Conservation (phyloP, 2,888 invertebrate species). For the Caenorhabditis sp. region DNA sequence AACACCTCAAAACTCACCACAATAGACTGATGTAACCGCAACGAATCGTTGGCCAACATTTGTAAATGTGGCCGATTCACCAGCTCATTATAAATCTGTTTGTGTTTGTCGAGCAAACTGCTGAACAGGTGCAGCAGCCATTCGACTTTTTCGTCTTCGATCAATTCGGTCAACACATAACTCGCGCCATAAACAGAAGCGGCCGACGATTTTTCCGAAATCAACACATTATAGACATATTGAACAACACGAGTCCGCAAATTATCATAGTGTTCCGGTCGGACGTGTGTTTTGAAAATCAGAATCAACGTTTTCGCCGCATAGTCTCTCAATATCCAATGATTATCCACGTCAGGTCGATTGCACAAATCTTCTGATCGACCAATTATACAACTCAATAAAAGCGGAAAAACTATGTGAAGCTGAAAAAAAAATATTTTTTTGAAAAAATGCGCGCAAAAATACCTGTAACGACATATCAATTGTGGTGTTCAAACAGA, state of each 20-base stretch:
- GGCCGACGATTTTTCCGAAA: slow-evolving; percentile 16
- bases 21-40: slow-evolving; percentile 8
- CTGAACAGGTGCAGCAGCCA: slow-evolving; percentile 11
- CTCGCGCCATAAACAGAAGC: slow-evolving; percentile 38
- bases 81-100: neutral
- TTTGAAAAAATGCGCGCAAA: too few relatives aligned
- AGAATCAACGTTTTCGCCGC: slow-evolving; percentile 35
- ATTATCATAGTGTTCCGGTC: neutral
- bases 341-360: slow-evolving; percentile 48
- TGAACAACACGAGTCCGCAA: slow-evolving; percentile 16
- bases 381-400: slow-evolving; percentile 48
- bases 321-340: slow-evolving; percentile 55
- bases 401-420: slow-evolving; percentile 50
- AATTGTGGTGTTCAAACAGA: slow-evolving; percentile 40
- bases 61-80: neutral
- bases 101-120: slow-evolving; percentile 8
- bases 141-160: slow-evolving; percentile 3
- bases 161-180: slow-evolving; percentile 21
- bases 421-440: slow-evolving; percentile 36
- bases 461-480: slow-evolving; percentile 45
- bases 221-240: slow-evolving; percentile 14
- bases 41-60: slow-evolving; percentile 7
- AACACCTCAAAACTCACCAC: neutral
- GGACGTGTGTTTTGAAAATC: slow-evolving; percentile 26
- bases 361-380: slow-evolving; percentile 36